Base-by-base conservation (phyloP, 2,113 vertebrate genomes). In the Neotragus pygmaeus region DNA sequence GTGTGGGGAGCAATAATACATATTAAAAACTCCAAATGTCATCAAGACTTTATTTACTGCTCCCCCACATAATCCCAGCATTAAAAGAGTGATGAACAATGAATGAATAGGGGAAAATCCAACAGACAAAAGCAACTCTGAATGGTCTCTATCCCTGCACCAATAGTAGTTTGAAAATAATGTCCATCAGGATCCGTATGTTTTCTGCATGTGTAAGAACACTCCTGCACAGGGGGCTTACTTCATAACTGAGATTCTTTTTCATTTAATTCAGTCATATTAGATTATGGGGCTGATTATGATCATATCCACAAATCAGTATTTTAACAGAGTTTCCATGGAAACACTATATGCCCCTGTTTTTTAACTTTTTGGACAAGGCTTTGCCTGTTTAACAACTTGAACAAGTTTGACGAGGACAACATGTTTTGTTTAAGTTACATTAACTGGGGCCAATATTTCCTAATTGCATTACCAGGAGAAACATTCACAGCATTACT, bases 391-490 rank as follows among this genome's bases (percentile, higher is more conserved):
- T 99, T 98, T 98, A 99, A 98, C 78, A 98, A 98, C 96, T 97
- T 98, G 97, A 98, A 98, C 97, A 98, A 97, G 97, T 98, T 98
- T 98, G 98, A 98, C 0, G 97, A 98, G 97, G 98, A 98, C 98
- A 99, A 98, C 97, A 98, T 98, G 98, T 99, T 99, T 99, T 99
- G 97, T 98, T 99, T 99, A 99, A 99, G 97, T 97, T 98, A 97
- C 98, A 97, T 98, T 98, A 98, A 96, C 98, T 98, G 97, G 55
- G 98, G 98, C 98, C 98, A 98, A 98, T 98, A 96, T 98, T 99
- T 99, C 98, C 98, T 99, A 99, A 99, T 98, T 99, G 93, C 98
- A 99, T 99, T 99, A 99, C 98, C 98, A 99, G 98, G 97, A 98
- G 98, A 98, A 99, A 98, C 95, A 98, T 98, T 98, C 97, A 66